A percentile compares a stretch with the other conserved stretches of the same genome.
These are phyloP conservation scores for Tetanocera ferruginea DNA, from an alignment of 2,888 invertebrate genomes.

Conservation along the genomic window DNA sequence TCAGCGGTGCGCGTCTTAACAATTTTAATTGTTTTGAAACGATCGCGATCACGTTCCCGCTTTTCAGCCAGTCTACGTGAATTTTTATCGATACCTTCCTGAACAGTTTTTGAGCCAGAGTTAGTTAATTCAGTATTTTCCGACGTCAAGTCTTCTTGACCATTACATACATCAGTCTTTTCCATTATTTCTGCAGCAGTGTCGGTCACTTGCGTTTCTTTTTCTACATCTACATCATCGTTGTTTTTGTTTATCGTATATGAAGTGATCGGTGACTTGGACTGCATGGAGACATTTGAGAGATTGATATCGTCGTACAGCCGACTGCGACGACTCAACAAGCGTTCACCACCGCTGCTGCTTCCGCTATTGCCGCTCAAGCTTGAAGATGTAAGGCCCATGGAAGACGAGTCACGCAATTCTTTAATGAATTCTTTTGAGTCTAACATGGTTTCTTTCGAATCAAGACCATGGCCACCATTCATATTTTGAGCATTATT, in stretches of 20 bases:
- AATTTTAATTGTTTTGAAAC: constrained; percentile 70
- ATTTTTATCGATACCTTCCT: constrained; percentile 44
- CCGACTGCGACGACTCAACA: constrained; percentile 67
- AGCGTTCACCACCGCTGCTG: constrained; percentile 58
- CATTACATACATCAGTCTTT: constrained; percentile 14
- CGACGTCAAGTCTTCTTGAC: constrained; percentile 36
- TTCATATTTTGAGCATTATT: neutral
- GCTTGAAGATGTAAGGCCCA: constrained; percentile 43
- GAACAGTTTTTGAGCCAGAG: constrained; percentile 50
- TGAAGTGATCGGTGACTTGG: constrained; percentile 52
- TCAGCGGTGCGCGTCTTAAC: constrained; percentile 53
- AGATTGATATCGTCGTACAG: constrained; percentile 68
- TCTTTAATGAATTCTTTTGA: constrained; percentile 41
- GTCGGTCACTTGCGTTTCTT: constrained; percentile 39
- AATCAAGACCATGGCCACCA: neutral
- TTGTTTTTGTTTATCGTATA: constrained; percentile 53
- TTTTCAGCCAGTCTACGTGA: constrained; percentile 54
- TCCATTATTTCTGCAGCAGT: neutral
- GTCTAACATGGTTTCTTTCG: constrained; percentile 8
- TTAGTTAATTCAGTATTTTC: constrained; percentile 7
- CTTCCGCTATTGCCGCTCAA: constrained; percentile 44
- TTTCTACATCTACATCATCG: constrained; percentile 12
- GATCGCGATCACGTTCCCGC: constrained; percentile 66
- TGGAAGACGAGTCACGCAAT: constrained; percentile 43
- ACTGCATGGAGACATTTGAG: constrained; percentile 51